These are phyloP conservation scores for Brachyistius frenatus DNA, from an alignment of 2,113 vertebrate genomes.

Conservation along the genomic window DNA sequence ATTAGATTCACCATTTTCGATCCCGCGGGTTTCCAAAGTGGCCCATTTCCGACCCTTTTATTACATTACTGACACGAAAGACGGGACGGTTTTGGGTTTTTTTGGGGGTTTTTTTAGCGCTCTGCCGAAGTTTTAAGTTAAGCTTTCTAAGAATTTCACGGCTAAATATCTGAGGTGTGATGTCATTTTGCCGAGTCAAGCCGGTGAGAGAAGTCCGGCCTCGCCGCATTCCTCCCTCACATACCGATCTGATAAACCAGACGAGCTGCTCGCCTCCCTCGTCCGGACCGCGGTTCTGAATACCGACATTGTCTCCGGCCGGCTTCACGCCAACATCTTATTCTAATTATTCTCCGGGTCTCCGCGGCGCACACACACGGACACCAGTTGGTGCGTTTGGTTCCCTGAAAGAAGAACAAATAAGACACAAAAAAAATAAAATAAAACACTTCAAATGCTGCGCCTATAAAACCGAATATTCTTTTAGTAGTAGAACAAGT, in stretches of 20 bases:
- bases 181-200: background rate
- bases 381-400: background rate
- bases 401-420: background rate
- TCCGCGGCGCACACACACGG: background rate
- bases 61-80: too few species aligned
- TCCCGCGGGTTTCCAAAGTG: too few species aligned
- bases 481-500: too few species aligned
- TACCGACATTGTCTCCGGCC: slow-evolving; percentile 1
- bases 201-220: slow-evolving; percentile 13
- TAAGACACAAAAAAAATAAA: background rate
- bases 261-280: slow-evolving; percentile 23
- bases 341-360: background rate
- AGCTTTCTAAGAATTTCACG: background rate
- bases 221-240: slow-evolving; percentile 60
- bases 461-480: too few species aligned
- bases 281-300: slow-evolving; percentile 9
- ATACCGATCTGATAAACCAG: slow-evolving; percentile 11
- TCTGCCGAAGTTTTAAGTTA: background rate
- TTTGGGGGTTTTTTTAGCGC: too few species aligned
- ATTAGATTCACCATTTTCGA: too few species aligned
- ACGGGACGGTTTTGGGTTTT: too few species aligned
- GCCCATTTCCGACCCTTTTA: too few species aligned
- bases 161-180: too few species aligned
- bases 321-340: background rate
- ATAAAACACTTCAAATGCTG: background rate